Conservation (phyloP, 2,113 vertebrate species). For the mouse (Mus musculus) region GRCm39 chr6:141504001-141504500, state of each 20-base stretch:
- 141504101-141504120: not conserved
- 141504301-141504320: not conserved
- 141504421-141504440: not conserved
- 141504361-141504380: not conserved
- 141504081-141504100: not conserved
- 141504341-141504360: not conserved
- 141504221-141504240: not conserved
- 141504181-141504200: not conserved
- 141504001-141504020: not conserved
- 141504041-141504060: not conserved
- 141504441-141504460: not conserved
- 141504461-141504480: not conserved
- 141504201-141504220: not conserved
- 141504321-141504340: slow-evolving; percentile 1
- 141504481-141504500: not conserved
- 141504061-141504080: not conserved
- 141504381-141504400: not conserved
- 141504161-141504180: not conserved
- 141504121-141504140: not conserved
- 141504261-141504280: not conserved
- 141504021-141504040: not conserved
- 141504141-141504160: not conserved
- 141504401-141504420: not conserved
- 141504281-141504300: not conserved
- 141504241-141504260: not conserved